phyloP scores from a whole-genome alignment of 2,113 vertebrate genomes.

The Zosterops hypoxanthus region DNA sequence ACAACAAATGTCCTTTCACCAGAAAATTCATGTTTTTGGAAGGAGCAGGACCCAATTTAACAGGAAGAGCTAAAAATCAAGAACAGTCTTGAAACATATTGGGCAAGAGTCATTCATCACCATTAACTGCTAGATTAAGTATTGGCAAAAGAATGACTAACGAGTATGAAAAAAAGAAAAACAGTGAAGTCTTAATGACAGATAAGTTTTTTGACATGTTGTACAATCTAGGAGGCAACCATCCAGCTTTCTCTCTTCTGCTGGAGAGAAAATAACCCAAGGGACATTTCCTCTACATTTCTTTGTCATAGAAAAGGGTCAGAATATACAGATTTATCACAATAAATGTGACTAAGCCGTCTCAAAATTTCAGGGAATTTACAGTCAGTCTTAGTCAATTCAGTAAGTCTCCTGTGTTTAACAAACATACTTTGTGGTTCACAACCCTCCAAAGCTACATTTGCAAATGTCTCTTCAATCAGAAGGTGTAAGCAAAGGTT shows the following conservation, averaged over 20 bases:
- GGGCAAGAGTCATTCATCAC: not conserved
- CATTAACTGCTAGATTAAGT: not conserved
- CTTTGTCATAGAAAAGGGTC: not conserved
- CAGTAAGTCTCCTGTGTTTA: not conserved
- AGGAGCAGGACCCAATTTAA: not conserved
- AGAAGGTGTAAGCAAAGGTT: not conserved
- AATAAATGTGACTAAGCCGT: constrained; percentile 23
- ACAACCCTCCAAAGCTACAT: not conserved
- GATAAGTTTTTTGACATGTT: not conserved
- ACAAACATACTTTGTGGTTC: not conserved
- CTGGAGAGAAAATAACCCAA: not conserved
- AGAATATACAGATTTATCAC: not conserved
- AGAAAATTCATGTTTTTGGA: not conserved
- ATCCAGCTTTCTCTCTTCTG: not conserved
- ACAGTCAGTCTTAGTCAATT: not conserved
- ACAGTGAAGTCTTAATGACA: not conserved
- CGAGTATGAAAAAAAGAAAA: not conserved
- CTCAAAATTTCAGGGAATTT: not conserved
- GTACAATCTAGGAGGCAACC: not conserved
- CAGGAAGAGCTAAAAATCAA: not conserved
- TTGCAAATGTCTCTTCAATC: not conserved
- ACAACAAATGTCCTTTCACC: not conserved
- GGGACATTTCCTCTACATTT: not conserved
- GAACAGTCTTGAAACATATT: not conserved
- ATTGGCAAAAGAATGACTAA: not conserved